phyloP scores from a whole-genome alignment of 35 echinoderm and acorn worm genomes.

The Apostichopus parvimensis region DNA sequence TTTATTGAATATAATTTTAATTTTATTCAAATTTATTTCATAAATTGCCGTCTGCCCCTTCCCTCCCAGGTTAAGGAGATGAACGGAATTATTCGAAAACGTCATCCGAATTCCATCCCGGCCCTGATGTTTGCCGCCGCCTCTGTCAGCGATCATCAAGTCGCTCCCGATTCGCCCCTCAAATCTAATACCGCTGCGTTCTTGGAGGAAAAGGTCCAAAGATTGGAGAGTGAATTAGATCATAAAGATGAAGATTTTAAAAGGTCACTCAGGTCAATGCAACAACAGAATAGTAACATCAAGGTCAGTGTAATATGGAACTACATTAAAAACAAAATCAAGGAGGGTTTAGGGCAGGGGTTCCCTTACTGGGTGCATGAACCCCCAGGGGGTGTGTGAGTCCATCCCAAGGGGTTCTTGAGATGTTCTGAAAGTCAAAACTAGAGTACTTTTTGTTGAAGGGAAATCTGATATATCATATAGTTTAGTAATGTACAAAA shows the following conservation, averaged over 20 bases:
- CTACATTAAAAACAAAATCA: too few relatives aligned
- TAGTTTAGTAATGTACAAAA: too few relatives aligned
- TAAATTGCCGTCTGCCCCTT: neutral
- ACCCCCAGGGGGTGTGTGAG: too few relatives aligned
- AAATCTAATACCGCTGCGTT: conserved; percentile 80
- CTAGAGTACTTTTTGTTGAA: too few relatives aligned
- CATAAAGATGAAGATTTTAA: conserved; percentile 84
- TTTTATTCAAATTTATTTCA: neutral
- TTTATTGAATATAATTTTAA: too few relatives aligned
- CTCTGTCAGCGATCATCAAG: neutral
- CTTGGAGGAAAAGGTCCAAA: conserved; percentile 84
- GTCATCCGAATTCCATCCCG: conserved; percentile 94
- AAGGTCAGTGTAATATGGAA: neutral
- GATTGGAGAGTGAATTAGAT: conserved; percentile 86
- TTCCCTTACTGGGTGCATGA: too few relatives aligned
- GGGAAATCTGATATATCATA: too few relatives aligned
- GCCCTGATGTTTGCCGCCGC: conserved; percentile 95
- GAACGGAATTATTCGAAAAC: conserved; percentile 86
- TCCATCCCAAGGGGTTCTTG: too few relatives aligned
- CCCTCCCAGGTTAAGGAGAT: conserved; percentile 86
- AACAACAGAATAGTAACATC: conserved; percentile 90
- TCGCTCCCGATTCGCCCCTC: conserved; percentile 31
- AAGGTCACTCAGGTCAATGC: conserved; percentile 73
- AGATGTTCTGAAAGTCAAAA: too few relatives aligned
- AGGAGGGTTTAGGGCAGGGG: too few relatives aligned